Conservation (phyloP, 1,140 invertebrate species). For the Heliothis virescens region DNA sequence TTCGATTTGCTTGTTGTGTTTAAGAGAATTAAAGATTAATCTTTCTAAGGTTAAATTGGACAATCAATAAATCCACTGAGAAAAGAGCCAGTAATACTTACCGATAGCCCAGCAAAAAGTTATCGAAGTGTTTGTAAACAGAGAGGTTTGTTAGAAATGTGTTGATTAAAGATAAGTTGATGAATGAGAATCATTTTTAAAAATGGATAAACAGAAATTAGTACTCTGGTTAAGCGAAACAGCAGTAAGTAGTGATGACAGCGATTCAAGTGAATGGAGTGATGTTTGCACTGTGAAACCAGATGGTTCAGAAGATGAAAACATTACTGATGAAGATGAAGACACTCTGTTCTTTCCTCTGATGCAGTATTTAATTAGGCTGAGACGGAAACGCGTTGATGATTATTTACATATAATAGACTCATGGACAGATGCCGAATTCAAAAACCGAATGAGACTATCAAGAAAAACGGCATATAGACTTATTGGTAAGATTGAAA, state of each 20-base stretch:
- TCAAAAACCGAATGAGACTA: slow-evolving; percentile 66
- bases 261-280: slow-evolving; percentile 69
- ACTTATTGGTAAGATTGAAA: slow-evolving; percentile 63
- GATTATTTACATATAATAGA: slow-evolving; percentile 73
- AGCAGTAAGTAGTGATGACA: slow-evolving; percentile 61
- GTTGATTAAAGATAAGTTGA: no score
- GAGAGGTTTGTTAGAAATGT: no score
- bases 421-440: slow-evolving; percentile 70
- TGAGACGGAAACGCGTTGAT: slow-evolving; percentile 66
- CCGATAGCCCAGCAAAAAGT: no score
- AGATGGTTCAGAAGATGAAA: slow-evolving; percentile 62
- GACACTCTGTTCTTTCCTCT: slow-evolving; percentile 72
- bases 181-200: neutral
- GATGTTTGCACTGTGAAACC: slow-evolving; percentile 60
- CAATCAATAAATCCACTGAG: no score
- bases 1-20: no score
- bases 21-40: no score
- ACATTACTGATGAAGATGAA: slow-evolving; percentile 56
- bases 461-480: slow-evolving; percentile 64
- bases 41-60: no score
- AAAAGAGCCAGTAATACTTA: no score
- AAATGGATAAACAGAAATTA: slow-evolving; percentile 34
- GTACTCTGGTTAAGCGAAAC: slow-evolving; percentile 54
- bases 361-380: slow-evolving; percentile 71
- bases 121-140: no score